Conservation (phyloP, 2,797 vertebrate genomes). For the Ceyx erithaca region DNA sequence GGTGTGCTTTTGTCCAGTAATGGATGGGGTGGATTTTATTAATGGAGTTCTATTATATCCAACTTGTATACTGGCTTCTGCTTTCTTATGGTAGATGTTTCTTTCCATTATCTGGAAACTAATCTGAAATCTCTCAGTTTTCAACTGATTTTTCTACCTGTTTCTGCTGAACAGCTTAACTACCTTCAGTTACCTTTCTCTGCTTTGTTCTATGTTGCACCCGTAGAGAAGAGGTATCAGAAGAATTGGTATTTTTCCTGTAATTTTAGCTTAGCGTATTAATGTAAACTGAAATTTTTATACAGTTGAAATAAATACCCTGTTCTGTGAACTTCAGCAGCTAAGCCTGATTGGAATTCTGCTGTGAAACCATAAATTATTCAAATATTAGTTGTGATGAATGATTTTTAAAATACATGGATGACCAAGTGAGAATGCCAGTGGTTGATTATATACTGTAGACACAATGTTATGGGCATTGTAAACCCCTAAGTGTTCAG, state of each 20-base stretch:
- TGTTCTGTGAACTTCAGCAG: not conserved
- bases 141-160: not conserved
- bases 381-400: not conserved
- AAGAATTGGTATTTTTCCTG: not conserved
- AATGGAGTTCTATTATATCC: not conserved
- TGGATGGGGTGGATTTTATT: not conserved
- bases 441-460: slow-evolving; percentile 17
- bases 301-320: not conserved
- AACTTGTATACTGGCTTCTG: not conserved
- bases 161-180: not conserved
- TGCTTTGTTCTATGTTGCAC: not conserved
- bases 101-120: not conserved
- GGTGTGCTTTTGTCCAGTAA: not conserved
- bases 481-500: not conserved
- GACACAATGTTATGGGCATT: not conserved
- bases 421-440: not conserved
- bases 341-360: not conserved
- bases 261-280: not conserved
- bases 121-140: not conserved
- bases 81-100: not conserved
- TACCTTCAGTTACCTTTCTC: not conserved
- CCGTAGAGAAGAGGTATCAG: not conserved
- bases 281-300: not conserved
- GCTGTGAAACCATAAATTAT: not conserved
- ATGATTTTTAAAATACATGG: slow-evolving; percentile 15